Evolutionary conservation across 2,113 vertebrate species (phyloP).

Genomic region (Psittacula cyanocephala): DNA sequence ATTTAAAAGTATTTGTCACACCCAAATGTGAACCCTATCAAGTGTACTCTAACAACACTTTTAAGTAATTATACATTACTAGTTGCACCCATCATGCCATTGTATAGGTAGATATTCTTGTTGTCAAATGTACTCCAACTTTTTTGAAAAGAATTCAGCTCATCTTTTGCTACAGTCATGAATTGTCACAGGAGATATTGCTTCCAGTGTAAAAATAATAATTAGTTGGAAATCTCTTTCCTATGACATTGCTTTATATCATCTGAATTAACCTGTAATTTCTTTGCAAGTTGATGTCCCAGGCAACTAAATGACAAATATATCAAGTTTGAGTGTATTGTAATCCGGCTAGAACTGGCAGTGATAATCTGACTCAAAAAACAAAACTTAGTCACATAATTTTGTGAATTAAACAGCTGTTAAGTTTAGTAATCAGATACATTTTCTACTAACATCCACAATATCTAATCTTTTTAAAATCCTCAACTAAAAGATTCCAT

Average conservation of each 20-base stretch:
- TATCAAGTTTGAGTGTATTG: neutral
- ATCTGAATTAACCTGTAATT: conserved; percentile 18
- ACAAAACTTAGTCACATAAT: neutral
- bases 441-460: neutral
- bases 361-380: neutral
- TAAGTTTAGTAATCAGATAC: neutral
- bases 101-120: neutral
- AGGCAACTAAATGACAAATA: neutral
- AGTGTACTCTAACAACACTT: neutral
- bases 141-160: neutral
- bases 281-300: neutral
- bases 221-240: neutral
- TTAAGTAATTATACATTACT: conserved; percentile 20
- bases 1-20: conserved; percentile 17
- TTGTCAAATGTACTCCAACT: neutral
- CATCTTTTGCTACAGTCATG: neutral
- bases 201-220: neutral
- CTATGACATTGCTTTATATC: neutral
- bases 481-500: neutral
- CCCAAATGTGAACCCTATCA: neutral
- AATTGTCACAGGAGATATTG: neutral
- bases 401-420: neutral
- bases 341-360: neutral
- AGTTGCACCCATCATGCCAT: neutral
- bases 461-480: neutral